Percentiles rank a stretch among this genome's conserved stretches.
These are phyloP conservation scores for Hemaris fuciformis DNA, from an alignment of 2,888 invertebrate species.

Conservation along the genomic window DNA sequence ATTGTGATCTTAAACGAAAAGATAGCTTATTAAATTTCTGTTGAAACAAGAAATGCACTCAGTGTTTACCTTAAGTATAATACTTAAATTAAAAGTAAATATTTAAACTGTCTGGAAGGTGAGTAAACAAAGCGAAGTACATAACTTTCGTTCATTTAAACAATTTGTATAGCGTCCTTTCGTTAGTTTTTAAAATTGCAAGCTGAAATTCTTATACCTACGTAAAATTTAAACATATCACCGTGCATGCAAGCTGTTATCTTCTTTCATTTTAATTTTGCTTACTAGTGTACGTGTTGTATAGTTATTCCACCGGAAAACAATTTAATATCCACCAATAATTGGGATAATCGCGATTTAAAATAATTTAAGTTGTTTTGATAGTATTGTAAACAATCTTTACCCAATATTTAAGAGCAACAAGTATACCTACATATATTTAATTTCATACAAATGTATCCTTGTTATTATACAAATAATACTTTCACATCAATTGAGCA, in stretches of 20 bases:
- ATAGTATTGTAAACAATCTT: too few relatives aligned
- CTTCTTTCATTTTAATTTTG: background rate
- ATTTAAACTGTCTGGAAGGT: background rate
- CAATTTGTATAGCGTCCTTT: background rate
- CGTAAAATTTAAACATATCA: too few relatives aligned
- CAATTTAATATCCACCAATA: too few relatives aligned
- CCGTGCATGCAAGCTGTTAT: background rate
- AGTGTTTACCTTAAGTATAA: background rate
- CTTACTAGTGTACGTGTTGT: background rate
- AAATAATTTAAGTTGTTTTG: too few relatives aligned
- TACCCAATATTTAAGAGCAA: too few relatives aligned
- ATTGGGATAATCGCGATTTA: too few relatives aligned
- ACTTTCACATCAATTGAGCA: background rate
- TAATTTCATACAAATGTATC: too few relatives aligned
- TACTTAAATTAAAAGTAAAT: background rate
- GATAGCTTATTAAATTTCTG: background rate
- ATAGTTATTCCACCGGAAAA: background rate
- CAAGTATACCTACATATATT: too few relatives aligned
- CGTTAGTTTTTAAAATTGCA: background rate
- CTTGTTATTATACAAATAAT: background rate
- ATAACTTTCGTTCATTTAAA: background rate
- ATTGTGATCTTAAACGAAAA: background rate
- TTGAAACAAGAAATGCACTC: background rate
- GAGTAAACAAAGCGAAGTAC: background rate
- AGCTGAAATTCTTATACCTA: too few relatives aligned